phyloP scores from a whole-genome alignment of 2,888 invertebrate genomes.

The Cinara cedri region DNA sequence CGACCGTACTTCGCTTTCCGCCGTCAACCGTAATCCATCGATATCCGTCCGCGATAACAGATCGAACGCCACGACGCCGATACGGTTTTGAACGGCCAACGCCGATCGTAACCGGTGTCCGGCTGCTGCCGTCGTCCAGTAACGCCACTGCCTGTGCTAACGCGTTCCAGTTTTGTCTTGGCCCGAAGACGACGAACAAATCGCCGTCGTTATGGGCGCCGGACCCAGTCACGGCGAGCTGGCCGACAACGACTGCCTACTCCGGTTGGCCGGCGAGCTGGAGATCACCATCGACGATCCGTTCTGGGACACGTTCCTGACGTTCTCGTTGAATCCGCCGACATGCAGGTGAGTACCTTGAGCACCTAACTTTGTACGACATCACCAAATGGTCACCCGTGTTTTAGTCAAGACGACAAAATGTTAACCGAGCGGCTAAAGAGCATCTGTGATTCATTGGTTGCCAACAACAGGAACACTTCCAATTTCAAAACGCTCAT shows the following conservation, averaged over 20 bases:
- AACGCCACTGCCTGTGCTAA: not conserved
- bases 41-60: too few species aligned
- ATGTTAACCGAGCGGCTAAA: slow-evolving; percentile 82
- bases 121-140: not conserved
- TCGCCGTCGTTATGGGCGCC: slow-evolving; percentile 73
- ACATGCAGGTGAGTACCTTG: slow-evolving; percentile 70
- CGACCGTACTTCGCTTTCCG: too few species aligned
- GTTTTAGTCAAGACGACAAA: slow-evolving; percentile 76
- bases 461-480: slow-evolving; percentile 57
- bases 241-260: slow-evolving; percentile 79
- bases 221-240: slow-evolving; percentile 82
- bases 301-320: slow-evolving; percentile 92
- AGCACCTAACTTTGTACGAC: not conserved
- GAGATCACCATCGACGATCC: slow-evolving; percentile 83
- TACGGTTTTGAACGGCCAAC: not conserved
- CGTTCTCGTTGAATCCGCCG: slow-evolving; percentile 87
- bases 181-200: not conserved
- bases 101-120: not conserved
- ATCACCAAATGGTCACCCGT: not conserved
- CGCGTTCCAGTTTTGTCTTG: not conserved
- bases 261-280: slow-evolving; percentile 79
- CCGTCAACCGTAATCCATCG: too few species aligned
- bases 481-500: slow-evolving; percentile 57
- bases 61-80: not conserved
- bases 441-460: slow-evolving; percentile 66